These are phyloP conservation scores for Rhodinocichla rosea DNA, from an alignment of 2,113 vertebrate genomes.

Conservation along the genomic window DNA sequence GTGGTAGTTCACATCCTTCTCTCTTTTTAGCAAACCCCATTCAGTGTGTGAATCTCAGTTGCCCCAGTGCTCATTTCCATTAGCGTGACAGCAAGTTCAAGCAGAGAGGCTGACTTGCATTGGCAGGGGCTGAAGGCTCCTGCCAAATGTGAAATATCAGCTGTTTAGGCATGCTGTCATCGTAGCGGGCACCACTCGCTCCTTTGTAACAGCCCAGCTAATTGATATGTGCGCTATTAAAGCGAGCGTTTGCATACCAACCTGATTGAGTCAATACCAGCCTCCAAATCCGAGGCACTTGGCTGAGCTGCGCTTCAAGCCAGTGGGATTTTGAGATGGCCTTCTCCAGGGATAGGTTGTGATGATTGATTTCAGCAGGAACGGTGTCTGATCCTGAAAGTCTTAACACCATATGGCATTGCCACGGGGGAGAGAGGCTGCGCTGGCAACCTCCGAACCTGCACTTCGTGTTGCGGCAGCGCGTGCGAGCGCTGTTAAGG, in stretches of 20 bases:
- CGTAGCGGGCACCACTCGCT: not conserved
- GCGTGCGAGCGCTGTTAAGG: slow-evolving; percentile 30
- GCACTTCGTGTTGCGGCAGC: not conserved
- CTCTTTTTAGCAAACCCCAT: not conserved
- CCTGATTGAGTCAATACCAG: not conserved
- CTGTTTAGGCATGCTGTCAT: not conserved
- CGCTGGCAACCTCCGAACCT: slow-evolving; percentile 8
- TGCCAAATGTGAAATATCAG: not conserved
- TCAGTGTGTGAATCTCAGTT: not conserved
- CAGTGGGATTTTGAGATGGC: not conserved
- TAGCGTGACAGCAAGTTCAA: not conserved
- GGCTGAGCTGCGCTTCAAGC: not conserved
- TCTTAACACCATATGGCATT: slow-evolving; percentile 16
- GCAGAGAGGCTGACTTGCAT: not conserved
- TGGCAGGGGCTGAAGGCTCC: not conserved
- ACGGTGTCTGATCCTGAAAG: not conserved
- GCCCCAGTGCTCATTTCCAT: not conserved
- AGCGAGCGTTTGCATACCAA: not conserved
- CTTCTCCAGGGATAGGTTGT: not conserved
- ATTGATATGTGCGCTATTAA: not conserved
- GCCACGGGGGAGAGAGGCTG: slow-evolving; percentile 25
- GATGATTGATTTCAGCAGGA: slow-evolving; percentile 28
- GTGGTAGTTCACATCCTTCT: not conserved
- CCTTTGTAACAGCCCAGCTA: not conserved
- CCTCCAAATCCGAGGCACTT: not conserved